Conservation (phyloP, 2,797 vertebrate species). For the Brachyrhaphis roseni region DNA sequence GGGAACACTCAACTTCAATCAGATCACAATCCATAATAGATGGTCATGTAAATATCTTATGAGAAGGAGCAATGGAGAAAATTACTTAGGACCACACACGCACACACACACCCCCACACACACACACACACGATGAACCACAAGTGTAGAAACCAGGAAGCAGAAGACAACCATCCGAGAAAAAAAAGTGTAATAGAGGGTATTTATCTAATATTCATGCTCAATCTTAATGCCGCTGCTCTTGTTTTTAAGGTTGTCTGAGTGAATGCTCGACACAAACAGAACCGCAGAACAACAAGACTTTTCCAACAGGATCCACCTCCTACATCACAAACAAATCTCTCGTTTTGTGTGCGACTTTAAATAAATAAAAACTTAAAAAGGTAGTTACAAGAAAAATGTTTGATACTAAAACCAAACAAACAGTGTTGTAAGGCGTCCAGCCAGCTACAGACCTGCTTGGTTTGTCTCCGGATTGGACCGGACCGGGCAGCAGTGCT, state of each 20-base stretch:
- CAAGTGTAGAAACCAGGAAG: slow-evolving; percentile 34
- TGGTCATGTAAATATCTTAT: slow-evolving; percentile 82
- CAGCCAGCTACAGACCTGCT: too few relatives aligned
- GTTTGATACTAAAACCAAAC: background rate
- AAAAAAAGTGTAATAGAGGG: slow-evolving; percentile 54
- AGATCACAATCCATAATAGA: slow-evolving; percentile 83
- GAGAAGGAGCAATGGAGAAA: slow-evolving; percentile 78
- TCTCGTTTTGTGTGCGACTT: background rate
- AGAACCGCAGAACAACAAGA: background rate
- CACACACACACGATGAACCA: slow-evolving; percentile 5
- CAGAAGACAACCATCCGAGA: slow-evolving; percentile 35
- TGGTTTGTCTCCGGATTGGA: too few relatives aligned
- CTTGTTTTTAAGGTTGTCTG: slow-evolving; percentile 49
- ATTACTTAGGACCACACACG: slow-evolving; percentile 57
- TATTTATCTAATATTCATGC: slow-evolving; percentile 71
- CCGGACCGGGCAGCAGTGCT: too few relatives aligned
- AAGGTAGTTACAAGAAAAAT: background rate
- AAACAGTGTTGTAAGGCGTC: too few relatives aligned
- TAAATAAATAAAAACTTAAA: slow-evolving; percentile 13
- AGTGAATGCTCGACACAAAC: slow-evolving; percentile 35
- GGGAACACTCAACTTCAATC: slow-evolving; percentile 85
- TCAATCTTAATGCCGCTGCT: slow-evolving; percentile 58
- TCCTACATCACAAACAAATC: slow-evolving; percentile 33
- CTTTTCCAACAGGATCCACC: slow-evolving; percentile 13
- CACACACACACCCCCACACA: background rate